Percentiles rank a stretch among this genome's conserved stretches.
phyloP scores from a whole-genome alignment of 2,113 vertebrate genomes.

The Phyllopteryx taeniolatus region DNA sequence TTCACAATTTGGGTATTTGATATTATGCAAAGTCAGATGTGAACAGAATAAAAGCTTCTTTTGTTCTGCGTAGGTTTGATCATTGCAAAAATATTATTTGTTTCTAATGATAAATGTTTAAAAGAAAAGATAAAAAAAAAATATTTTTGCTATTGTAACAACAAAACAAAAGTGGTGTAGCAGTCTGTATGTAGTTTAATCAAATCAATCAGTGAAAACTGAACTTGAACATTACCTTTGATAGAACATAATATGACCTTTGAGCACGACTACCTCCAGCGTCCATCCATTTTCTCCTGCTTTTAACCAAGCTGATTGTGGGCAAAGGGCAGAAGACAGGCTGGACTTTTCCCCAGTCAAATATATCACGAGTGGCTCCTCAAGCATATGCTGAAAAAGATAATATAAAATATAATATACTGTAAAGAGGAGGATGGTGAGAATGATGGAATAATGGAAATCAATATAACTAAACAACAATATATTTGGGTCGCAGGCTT shows the following conservation, averaged over 20 bases:
- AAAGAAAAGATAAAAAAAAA: not conserved
- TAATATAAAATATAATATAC: too few species aligned
- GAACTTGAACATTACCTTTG: not conserved
- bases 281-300: too few species aligned
- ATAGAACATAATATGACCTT: not conserved
- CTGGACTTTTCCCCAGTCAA: too few species aligned
- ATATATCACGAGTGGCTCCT: too few species aligned
- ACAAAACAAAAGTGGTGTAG: not conserved
- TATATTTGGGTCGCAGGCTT: not conserved
- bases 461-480: conserved; percentile 12
- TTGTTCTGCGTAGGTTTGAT: not conserved
- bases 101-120: not conserved
- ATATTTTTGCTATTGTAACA: not conserved
- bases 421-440: not conserved
- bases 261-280: not conserved
- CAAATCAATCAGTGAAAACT: too few species aligned
- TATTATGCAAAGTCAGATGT: conserved; percentile 23
- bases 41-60: conserved; percentile 13
- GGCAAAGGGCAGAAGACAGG: too few species aligned
- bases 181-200: not conserved
- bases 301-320: too few species aligned
- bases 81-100: not conserved
- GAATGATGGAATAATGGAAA: conserved; percentile 15
- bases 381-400: too few species aligned
- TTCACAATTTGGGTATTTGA: conserved; percentile 20